Conservation (phyloP, 2,888 invertebrate genomes). For the Mystacides longicornis region DNA sequence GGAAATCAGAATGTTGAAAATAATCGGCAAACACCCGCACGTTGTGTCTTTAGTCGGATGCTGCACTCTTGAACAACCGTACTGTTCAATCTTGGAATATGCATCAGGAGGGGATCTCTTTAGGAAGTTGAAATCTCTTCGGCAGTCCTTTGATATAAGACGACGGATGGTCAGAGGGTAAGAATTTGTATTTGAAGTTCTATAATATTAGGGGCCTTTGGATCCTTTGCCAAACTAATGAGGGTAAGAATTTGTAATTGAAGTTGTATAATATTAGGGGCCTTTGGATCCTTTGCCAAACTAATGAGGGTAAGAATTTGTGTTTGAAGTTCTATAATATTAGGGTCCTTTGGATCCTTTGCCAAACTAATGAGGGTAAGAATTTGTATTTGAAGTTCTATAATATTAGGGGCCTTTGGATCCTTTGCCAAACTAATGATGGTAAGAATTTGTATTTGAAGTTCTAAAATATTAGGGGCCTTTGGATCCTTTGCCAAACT, state of each 20-base stretch:
- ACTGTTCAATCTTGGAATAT: conserved; percentile 70
- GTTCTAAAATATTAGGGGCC: no score
- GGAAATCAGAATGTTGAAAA: conserved; percentile 73
- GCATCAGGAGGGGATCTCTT: conserved; percentile 71
- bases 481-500: no score
- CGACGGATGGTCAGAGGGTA: not conserved
- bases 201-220: not conserved
- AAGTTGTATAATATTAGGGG: not conserved
- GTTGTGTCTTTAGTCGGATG: conserved; percentile 69
- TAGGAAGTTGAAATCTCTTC: conserved; percentile 50
- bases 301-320: not conserved
- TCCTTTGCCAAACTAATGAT: not conserved
- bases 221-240: not conserved
- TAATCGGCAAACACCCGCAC: conserved; percentile 67
- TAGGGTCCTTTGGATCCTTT: not conserved
- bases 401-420: not conserved
- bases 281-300: not conserved
- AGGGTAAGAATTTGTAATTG: not conserved
- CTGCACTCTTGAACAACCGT: conserved; percentile 61
- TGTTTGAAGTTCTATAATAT: not conserved
- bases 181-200: not conserved
- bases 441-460: no score
- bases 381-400: not conserved
- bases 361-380: not conserved
- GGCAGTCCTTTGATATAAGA: no score